These are phyloP conservation scores for Nemurella pictetii DNA, from an alignment of 2,888 invertebrate species.

Conservation along the genomic window DNA sequence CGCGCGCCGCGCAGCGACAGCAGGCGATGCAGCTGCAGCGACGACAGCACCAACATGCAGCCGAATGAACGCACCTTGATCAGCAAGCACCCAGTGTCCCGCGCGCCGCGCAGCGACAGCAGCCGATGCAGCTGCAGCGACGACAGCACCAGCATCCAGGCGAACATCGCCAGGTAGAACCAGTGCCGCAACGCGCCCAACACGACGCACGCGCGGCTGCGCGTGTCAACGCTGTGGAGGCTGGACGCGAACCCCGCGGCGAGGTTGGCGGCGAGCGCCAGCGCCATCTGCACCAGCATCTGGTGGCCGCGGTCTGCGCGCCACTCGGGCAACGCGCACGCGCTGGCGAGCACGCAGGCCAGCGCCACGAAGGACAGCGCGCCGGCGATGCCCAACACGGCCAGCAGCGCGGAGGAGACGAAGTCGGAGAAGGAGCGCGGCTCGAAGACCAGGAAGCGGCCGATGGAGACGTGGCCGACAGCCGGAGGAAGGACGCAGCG, in stretches of 20 bases:
- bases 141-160: background rate
- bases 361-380: background rate
- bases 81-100: no score
- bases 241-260: background rate
- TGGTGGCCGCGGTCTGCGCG: background rate
- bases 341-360: background rate
- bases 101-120: no score
- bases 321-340: background rate
- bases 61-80: no score
- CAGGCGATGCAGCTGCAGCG: no score
- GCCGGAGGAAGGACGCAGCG: no score
- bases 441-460: no score
- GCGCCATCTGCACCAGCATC: background rate
- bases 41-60: no score
- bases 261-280: background rate
- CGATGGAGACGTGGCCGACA: no score
- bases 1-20: no score
- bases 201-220: background rate
- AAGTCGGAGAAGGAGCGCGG: no score
- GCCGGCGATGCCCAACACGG: background rate
- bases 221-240: background rate
- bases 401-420: no score
- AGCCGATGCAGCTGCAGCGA: background rate
- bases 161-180: background rate
- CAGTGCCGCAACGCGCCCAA: background rate